Conservation (phyloP, 2,888 invertebrate species). For the Auanema sp. region DNA sequence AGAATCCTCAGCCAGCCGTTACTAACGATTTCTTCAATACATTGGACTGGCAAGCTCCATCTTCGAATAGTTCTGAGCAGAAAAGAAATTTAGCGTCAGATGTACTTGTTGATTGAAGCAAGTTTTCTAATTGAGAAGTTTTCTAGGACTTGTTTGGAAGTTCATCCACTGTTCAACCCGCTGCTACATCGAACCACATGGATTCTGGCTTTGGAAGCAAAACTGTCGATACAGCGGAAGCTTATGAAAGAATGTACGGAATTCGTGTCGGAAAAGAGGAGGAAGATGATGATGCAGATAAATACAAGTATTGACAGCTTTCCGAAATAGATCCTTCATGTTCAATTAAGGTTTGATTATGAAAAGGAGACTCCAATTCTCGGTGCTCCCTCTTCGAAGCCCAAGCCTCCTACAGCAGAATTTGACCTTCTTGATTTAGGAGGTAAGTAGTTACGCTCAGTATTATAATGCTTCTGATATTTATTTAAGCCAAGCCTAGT, state of each 20-base stretch:
- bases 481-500: conserved; percentile 15
- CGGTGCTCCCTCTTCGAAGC: conserved; percentile 11
- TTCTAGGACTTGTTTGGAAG: too few species aligned
- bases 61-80: too few species aligned
- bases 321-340: too few species aligned
- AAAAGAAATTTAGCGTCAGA: too few species aligned
- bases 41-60: too few species aligned
- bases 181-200: too few species aligned
- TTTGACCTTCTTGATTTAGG: conserved; percentile 23
- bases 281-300: conserved; percentile 36
- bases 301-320: conserved; percentile 19
- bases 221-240: conserved; percentile 25
- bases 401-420: neutral
- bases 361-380: conserved; percentile 31
- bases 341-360: conserved; percentile 31
- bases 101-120: too few species aligned
- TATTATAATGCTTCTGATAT: neutral
- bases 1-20: too few species aligned
- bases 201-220: too few species aligned
- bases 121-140: too few species aligned
- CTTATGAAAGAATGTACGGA: conserved; percentile 31
- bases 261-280: conserved; percentile 32
- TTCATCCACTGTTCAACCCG: too few species aligned
- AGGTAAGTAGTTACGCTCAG: conserved; percentile 6
- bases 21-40: too few species aligned